Base-by-base conservation (phyloP, 2,888 invertebrate species). In the Phaedon cochleariae region DNA sequence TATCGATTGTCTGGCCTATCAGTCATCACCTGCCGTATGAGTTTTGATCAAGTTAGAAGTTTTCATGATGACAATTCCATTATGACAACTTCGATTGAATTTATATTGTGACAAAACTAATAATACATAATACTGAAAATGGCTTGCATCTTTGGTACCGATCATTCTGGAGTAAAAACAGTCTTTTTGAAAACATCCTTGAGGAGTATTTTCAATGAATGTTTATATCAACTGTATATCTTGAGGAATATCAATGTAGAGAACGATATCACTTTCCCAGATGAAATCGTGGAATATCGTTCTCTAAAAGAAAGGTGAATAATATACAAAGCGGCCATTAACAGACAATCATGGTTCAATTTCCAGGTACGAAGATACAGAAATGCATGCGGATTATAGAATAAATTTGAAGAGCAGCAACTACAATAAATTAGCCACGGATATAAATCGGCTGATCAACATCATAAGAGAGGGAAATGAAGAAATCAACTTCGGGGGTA, bases 351-450 rank as follows among this genome's bases (percentile, higher is more conserved):
- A 37, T 21, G 6, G 37, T 55, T 15, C 7, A 5, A 48, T 22
- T 61, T 64, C 9, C 10, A 71, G 76, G 21, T 73, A 70, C 22
- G 71, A 71, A 69, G 73, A 72, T 15, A 57, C 63, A 7, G 73
- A 75, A 57, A 65, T 73, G 41, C 74, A 75, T 45, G 69, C 68
- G 1, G 67, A 74, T 10, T 69, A 54, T 22, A 61, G 74, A 15
- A 71, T 75, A 5, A 71, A 69, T 22, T 64, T 66, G 0, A 46
- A 57, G 15, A 66, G 70, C 18, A 69, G 54, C 21, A 73, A 72
- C 57, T 68, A 72, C 18, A 73, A 74, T 17, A 77, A 77, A 63
- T 26, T 77, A 4, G 73, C 76, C 0, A 70, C 68, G 26, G 75
- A 76, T 46, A 73, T 77, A 6, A 72, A 70, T 45, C 58, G 52